phyloP scores from a whole-genome alignment of 2,888 invertebrate species.

The Trichogramma evanescens region DNA sequence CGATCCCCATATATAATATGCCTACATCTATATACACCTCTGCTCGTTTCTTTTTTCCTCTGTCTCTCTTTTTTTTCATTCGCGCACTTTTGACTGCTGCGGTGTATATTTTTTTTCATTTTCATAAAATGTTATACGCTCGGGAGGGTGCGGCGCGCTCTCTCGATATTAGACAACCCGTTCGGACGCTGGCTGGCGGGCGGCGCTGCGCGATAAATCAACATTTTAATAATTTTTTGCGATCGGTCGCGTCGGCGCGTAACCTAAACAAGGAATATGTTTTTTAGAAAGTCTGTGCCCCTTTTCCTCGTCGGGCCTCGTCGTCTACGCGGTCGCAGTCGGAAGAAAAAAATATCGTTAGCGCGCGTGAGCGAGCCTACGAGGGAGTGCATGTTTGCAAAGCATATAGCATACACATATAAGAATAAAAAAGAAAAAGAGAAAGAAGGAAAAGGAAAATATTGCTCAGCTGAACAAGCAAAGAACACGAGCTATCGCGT shows the following conservation, averaged over 20 bases:
- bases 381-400: slow-evolving; percentile 18
- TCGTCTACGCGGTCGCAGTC: background rate
- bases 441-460: background rate
- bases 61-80: background rate
- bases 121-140: slow-evolving; percentile 9
- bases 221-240: background rate
- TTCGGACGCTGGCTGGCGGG: background rate
- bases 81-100: background rate
- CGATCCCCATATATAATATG: slow-evolving; percentile 34
- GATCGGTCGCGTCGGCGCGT: too few relatives aligned
- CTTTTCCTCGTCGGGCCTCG: background rate
- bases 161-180: slow-evolving; percentile 13
- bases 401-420: background rate
- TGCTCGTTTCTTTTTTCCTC: background rate
- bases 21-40: slow-evolving; percentile 33
- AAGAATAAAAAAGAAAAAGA: background rate
- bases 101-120: slow-evolving; percentile 1
- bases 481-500: slow-evolving; percentile 19
- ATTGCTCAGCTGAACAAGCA: background rate
- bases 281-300: background rate
- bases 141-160: slow-evolving; percentile 23
- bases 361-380: slow-evolving; percentile 14
- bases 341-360: slow-evolving; percentile 16
- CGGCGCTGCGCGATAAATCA: slow-evolving; percentile 16
- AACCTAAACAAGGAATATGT: too few relatives aligned